Percentiles rank a stretch among this genome's conserved stretches.
phyloP scores from a whole-genome alignment of 2,888 invertebrate species.

The Trissonchulus latispiculum region DNA sequence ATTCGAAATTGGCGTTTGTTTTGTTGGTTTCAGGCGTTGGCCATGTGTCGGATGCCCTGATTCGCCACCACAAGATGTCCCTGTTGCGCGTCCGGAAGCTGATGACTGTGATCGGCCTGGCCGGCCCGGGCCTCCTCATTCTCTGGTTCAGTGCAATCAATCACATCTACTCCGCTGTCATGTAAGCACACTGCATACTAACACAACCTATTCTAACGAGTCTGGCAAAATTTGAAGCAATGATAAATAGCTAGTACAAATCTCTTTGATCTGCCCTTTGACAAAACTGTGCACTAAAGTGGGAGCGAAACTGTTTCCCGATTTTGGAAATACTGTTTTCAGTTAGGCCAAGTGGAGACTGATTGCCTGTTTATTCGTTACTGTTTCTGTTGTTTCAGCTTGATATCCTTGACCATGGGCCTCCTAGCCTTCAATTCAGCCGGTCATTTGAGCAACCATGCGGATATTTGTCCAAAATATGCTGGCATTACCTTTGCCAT shows the following conservation, averaged over 20 bases:
- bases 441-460: slow-evolving; percentile 65
- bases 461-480: slow-evolving; percentile 65
- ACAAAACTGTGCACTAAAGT: too few relatives aligned
- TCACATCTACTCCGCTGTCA: slow-evolving; percentile 58
- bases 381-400: slow-evolving; percentile 49
- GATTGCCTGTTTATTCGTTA: too few relatives aligned
- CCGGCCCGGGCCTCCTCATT: slow-evolving; percentile 62
- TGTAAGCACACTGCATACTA: slow-evolving; percentile 55
- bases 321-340: too few relatives aligned
- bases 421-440: slow-evolving; percentile 64
- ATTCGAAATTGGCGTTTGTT: too few relatives aligned
- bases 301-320: too few relatives aligned
- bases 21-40: too few relatives aligned
- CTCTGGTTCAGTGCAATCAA: slow-evolving; percentile 61
- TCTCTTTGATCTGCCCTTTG: too few relatives aligned
- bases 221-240: too few relatives aligned
- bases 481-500: slow-evolving; percentile 66
- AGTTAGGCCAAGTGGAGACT: too few relatives aligned
- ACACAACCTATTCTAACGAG: too few relatives aligned
- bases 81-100: slow-evolving; percentile 59
- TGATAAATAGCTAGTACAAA: too few relatives aligned
- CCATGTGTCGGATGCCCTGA: slow-evolving; percentile 60
- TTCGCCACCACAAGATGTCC: slow-evolving; percentile 55
- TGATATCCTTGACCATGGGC: slow-evolving; percentile 64
- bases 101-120: slow-evolving; percentile 61